phyloP scores from a whole-genome alignment of 2,113 vertebrate genomes.

The Lagopus leucura region DNA sequence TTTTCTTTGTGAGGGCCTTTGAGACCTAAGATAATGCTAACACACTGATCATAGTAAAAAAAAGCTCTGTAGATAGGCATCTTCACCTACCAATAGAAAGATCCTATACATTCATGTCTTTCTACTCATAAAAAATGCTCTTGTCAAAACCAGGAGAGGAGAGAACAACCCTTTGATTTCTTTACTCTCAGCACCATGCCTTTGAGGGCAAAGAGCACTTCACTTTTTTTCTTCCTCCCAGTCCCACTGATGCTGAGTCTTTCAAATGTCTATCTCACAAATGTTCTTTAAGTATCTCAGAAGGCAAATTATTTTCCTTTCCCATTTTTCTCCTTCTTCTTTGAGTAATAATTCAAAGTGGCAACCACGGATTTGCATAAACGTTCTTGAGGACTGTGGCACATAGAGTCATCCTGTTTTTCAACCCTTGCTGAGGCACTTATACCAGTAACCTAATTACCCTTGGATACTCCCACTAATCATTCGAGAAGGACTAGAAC shows the following conservation, averaged over 20 bases:
- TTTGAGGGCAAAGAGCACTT: background rate
- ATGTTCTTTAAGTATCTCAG: slow-evolving; percentile 4
- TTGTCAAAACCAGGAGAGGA: background rate
- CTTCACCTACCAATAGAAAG: background rate
- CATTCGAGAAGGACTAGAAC: background rate
- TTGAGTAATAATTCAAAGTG: background rate
- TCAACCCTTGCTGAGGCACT: background rate
- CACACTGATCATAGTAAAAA: background rate
- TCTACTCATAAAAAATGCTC: background rate
- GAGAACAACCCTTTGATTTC: background rate
- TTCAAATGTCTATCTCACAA: background rate
- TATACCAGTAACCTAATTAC: background rate
- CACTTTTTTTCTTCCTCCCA: background rate
- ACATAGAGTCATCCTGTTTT: background rate
- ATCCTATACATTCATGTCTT: background rate
- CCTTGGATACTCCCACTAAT: background rate
- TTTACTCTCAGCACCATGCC: background rate
- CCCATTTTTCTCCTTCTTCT: slow-evolving; percentile 4
- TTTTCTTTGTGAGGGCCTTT: background rate
- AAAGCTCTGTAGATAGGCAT: background rate
- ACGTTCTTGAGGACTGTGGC: background rate
- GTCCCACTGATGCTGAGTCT: background rate
- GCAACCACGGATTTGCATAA: background rate
- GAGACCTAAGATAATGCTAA: background rate
- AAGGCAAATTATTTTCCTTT: background rate